Base-by-base conservation (phyloP, 2,113 vertebrate species). In the Gallinago media region DNA sequence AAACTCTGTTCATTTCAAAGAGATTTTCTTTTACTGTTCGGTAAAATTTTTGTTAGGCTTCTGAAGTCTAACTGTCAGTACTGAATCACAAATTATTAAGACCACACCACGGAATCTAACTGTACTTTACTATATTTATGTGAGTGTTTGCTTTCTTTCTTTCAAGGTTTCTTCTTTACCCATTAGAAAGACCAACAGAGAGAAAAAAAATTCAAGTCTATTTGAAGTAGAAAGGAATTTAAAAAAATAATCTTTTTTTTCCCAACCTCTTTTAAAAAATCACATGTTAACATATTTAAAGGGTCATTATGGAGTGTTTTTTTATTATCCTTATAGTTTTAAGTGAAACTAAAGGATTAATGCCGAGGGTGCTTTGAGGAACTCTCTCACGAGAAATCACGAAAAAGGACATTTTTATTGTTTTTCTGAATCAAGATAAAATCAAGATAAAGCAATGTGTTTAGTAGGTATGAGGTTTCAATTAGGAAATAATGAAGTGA, bases 261-360 rank as follows among this genome's bases (percentile, higher is more conserved):
- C 9, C 22, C 2, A 61, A 12, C 11, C 5, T 58, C 3, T 61
- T 61, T 32, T 63, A 11, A 85, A 90, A 63, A 55, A 75, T 31
- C 23, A 34, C 3, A 14, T 44, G 8, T 3, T 74, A 75, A 27
- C 3, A 16, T 85, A 67, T 40, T 62, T 72, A 49, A 85, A 72
- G 18, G n/a, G 13, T 31, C 6, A 18, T 44, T 66, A 40, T 1
- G 1, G 27, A 46, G 2, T 55, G 8, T 0, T 10, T 71, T 71
- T 66, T 75, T 78, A 54, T 67, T 46, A 36, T 62, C 13, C 12
- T 23, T 78, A n/a, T 18, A 10, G 38, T 47, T 92, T 65, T 38
- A 59, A 42, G 20, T 77, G 21, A 90, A 89, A 77, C 58, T 14
- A 66, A 20, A 21, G 58, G 4, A 36, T 54, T 62, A 44, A n/a